phyloP scores from a whole-genome alignment of 2,888 invertebrate species.

The Iphiclides podalirius region DNA sequence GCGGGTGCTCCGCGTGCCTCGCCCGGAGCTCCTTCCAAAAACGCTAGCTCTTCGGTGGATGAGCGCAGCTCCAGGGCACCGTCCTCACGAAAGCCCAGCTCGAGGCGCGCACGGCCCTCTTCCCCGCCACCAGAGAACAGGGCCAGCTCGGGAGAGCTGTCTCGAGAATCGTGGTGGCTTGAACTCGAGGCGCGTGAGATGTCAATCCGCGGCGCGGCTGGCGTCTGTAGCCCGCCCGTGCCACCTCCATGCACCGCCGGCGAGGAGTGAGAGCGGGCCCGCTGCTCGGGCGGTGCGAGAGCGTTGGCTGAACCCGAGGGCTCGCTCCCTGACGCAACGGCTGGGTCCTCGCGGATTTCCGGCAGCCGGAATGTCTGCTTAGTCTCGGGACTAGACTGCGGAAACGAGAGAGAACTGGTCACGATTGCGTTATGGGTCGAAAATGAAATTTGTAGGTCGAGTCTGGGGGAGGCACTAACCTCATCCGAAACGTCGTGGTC shows the following conservation, averaged over 20 bases:
- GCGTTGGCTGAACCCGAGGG: slow-evolving; percentile 37
- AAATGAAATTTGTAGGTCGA: not conserved
- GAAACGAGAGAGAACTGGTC: slow-evolving; percentile 9
- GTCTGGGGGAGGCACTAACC: slow-evolving; percentile 49
- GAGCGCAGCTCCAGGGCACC: slow-evolving; percentile 92
- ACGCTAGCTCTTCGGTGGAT: slow-evolving; percentile 93
- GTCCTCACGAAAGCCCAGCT: slow-evolving; percentile 84
- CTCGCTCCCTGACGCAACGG: slow-evolving; percentile 34
- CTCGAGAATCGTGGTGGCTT: slow-evolving; percentile 91
- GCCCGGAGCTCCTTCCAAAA: slow-evolving; percentile 82
- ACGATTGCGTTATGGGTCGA: not conserved
- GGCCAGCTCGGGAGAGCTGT: slow-evolving; percentile 92
- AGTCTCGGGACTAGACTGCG: slow-evolving; percentile 81
- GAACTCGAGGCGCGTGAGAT: slow-evolving; percentile 94
- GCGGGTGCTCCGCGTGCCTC: slow-evolving; percentile 67
- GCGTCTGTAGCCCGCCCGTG: slow-evolving; percentile 72
- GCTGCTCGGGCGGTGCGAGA: slow-evolving; percentile 55
- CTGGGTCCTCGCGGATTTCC: slow-evolving; percentile 74
- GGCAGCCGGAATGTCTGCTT: slow-evolving; percentile 78
- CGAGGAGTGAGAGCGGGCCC: slow-evolving; percentile 66
- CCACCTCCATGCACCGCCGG: slow-evolving; percentile 44
- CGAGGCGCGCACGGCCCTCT: slow-evolving; percentile 52
- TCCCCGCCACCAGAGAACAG: slow-evolving; percentile 81
- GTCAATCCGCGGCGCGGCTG: slow-evolving; percentile 91
- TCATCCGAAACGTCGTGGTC: slow-evolving; percentile 92